Conservation (phyloP, 2,797 vertebrate genomes). For the Orientallactaga sibirica region DNA sequence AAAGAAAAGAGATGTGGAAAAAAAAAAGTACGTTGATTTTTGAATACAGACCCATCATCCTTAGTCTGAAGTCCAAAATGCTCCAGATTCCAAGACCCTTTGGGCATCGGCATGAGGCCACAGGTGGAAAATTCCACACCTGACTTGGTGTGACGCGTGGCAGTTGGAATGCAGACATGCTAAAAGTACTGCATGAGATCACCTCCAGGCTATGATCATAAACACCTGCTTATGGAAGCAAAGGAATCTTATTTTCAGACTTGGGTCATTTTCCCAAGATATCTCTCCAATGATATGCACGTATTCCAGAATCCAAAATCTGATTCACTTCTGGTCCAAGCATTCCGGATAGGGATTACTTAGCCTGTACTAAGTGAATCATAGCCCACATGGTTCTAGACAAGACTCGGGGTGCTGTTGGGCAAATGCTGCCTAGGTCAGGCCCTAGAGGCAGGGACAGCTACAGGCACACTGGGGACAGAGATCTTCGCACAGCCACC, state of each 20-base stretch:
- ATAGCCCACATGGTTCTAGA: not conserved
- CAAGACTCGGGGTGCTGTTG: not conserved
- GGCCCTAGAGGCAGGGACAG: fast-evolving
- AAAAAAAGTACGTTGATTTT: not conserved
- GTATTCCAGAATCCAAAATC: not conserved
- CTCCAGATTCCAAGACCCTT: not conserved
- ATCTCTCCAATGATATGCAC: not conserved
- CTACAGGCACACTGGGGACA: not conserved
- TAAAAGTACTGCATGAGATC: not conserved
- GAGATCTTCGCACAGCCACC: fast-evolving
- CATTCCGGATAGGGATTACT: no score
- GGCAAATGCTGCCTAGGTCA: not conserved
- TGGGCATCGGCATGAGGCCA: not conserved
- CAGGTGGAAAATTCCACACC: not conserved
- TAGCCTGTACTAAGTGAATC: not conserved
- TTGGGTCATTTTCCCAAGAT: not conserved
- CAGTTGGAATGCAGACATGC: not conserved
- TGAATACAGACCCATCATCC: not conserved
- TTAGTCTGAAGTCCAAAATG: not conserved
- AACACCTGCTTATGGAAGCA: no score
- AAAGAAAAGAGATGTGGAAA: not conserved
- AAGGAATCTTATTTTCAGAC: not conserved
- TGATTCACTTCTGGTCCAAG: not conserved
- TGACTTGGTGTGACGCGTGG: not conserved
- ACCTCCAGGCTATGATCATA: not conserved